A percentile compares a stretch with the other conserved stretches of the same genome.
These are phyloP conservation scores for Mungos mungo DNA, from an alignment of 2,113 vertebrate genomes.

Conservation along the genomic window DNA sequence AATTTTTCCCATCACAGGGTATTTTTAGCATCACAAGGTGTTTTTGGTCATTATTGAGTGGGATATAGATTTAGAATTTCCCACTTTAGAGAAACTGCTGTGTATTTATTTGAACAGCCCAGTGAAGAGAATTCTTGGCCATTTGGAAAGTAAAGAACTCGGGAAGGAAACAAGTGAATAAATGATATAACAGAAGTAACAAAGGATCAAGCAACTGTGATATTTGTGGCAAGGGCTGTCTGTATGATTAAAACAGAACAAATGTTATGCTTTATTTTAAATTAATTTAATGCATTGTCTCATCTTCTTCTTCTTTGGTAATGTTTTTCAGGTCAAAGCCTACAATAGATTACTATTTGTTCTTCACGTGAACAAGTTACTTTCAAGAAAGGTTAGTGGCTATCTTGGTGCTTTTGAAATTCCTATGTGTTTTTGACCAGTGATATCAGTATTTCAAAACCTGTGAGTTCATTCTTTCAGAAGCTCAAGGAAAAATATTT, in stretches of 20 bases:
- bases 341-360: background rate
- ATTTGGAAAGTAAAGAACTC: background rate
- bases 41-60: background rate
- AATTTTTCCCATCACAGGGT: background rate
- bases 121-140: background rate
- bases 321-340: slow-evolving; percentile 38
- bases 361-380: background rate
- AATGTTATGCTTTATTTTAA: background rate
- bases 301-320: background rate
- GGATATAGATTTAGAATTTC: background rate
- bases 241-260: background rate
- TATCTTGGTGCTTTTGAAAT: background rate
- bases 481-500: background rate
- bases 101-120: background rate
- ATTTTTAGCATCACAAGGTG: background rate
- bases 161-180: background rate
- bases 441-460: background rate
- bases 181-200: background rate
- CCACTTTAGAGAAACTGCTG: background rate
- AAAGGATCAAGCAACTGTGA: background rate
- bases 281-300: background rate
- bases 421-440: background rate
- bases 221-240: background rate
- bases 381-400: slow-evolving; percentile 5
- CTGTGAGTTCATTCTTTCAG: background rate